phyloP scores from a whole-genome alignment of 1,140 invertebrate genomes.

The Venustaconcha ellipsiformis region DNA sequence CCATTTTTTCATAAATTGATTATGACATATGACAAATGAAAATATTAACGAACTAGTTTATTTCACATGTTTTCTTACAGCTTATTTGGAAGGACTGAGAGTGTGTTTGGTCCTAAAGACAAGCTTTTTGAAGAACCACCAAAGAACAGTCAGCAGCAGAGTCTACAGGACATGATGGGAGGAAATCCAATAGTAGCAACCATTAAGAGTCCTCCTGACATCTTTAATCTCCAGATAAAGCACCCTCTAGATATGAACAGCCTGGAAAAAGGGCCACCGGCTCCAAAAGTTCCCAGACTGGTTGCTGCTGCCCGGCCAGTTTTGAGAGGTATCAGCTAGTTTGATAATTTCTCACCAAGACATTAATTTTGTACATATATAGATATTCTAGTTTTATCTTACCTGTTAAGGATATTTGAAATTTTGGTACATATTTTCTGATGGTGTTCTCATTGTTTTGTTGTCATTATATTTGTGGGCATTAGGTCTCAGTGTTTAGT shows the following conservation, averaged over 20 bases:
- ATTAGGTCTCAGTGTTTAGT: not conserved
- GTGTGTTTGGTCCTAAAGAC: conserved; percentile 55
- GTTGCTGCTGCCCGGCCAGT: no score
- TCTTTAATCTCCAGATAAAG: conserved; percentile 49
- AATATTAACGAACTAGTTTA: not conserved
- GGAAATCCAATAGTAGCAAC: conserved; percentile 58
- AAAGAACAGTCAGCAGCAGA: conserved; percentile 33
- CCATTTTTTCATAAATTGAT: no score
- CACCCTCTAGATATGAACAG: conserved; percentile 55
- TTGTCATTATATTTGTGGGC: conserved; percentile 3
- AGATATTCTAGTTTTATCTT: no score
- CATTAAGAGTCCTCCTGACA: conserved; percentile 51
- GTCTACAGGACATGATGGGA: conserved; percentile 52
- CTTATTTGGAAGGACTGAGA: conserved; percentile 63
- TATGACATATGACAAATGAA: no score
- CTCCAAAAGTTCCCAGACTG: conserved; percentile 25
- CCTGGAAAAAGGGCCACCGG: conserved; percentile 61
- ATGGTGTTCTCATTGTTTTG: not conserved
- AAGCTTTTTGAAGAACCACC: conserved; percentile 44
- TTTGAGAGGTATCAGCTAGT: no score
- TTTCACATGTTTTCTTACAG: conserved; percentile 42
- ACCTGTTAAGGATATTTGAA: not conserved
- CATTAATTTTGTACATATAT: no score
- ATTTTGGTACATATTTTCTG: not conserved
- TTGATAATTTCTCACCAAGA: no score